Evolutionary conservation across 2,113 vertebrate species (phyloP), one percentile per base, ranked within the genome.

Genomic region (Crotalus tigris): DNA sequence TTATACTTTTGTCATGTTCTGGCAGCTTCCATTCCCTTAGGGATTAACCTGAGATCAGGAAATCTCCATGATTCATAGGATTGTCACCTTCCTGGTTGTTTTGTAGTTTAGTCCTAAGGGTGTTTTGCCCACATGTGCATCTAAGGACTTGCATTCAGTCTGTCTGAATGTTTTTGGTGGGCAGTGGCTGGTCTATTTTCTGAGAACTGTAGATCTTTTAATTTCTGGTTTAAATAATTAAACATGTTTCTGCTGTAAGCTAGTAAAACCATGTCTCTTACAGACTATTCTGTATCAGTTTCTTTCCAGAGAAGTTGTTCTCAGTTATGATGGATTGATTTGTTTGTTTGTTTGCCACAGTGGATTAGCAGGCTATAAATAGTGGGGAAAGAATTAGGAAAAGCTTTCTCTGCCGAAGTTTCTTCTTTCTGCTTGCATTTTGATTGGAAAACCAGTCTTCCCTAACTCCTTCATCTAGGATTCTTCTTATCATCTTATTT

Each of bases 41-140:
- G 87, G 87, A 85, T 92, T 89, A 92, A 89, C 39, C 54, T 89
- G 33, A 89, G 87, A 53, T 44, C 9, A 29, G 39, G 39, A 46
- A 46, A 26, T 85, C 39, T 89, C 49, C 81, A 54, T 90, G n/a
- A 92, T 90, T 85, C 58, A 92, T 21, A 85, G 64, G 89, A 58
- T 29, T 69, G 57, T 89, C 23, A 89, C 54, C 59, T 92, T 88
- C 53, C 24, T 69, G 46, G 17, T 44, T 85, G 87, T 59, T 92
- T 92, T 92, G 33, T 75, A 92, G 33, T 23, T 81, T 90, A 85
- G 23, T n/a, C 54, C 10, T 57, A 49, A 57, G 88, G 64, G 33
- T 89, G 3, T 85, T 51, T 33, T 51, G 53, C 8, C 17, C 29
- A 89, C 46, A 17, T 55, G 75, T 29, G 39, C 26, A 9, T 9